These are phyloP conservation scores for Heteromormyrus szaboi DNA, from an alignment of 2,797 vertebrate genomes.

Conservation along the genomic window DNA sequence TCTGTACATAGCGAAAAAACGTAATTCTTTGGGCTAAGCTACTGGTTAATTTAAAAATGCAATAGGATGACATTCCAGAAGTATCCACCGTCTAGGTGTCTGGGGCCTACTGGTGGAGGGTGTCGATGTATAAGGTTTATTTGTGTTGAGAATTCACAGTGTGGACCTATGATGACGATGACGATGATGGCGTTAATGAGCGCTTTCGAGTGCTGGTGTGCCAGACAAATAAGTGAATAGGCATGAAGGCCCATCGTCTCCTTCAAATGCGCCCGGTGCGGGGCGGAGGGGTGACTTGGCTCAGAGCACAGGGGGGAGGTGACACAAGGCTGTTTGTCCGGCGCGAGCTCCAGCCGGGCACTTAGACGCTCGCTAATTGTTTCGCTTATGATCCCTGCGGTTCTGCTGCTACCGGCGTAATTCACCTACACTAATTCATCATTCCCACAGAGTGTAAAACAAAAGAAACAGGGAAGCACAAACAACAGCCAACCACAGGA, in stretches of 20 bases:
- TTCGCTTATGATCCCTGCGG: conserved; percentile 10
- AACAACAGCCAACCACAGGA: background rate
- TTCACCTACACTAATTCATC: conserved; percentile 14
- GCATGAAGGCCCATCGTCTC: background rate
- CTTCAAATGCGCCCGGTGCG: background rate
- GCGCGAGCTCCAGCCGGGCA: background rate
- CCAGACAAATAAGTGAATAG: background rate
- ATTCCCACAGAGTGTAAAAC: conserved; percentile 7
- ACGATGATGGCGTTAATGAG: background rate
- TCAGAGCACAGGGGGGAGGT: background rate
- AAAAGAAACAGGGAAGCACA: background rate
- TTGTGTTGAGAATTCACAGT: background rate
- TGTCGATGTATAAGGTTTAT: background rate
- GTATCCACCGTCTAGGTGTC: background rate
- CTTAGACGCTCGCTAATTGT: conserved; percentile 18
- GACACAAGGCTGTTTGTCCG: conserved; percentile 17
- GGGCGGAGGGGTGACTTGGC: background rate
- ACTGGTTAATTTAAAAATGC: background rate
- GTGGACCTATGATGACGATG: background rate
- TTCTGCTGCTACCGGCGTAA: background rate
- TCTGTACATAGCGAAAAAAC: background rate
- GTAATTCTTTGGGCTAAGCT: background rate
- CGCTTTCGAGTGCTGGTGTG: background rate
- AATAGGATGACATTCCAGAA: background rate
- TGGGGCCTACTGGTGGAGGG: background rate